Conservation (phyloP, 2,113 vertebrate genomes). For the Cricetomys ansorgei region DNA sequence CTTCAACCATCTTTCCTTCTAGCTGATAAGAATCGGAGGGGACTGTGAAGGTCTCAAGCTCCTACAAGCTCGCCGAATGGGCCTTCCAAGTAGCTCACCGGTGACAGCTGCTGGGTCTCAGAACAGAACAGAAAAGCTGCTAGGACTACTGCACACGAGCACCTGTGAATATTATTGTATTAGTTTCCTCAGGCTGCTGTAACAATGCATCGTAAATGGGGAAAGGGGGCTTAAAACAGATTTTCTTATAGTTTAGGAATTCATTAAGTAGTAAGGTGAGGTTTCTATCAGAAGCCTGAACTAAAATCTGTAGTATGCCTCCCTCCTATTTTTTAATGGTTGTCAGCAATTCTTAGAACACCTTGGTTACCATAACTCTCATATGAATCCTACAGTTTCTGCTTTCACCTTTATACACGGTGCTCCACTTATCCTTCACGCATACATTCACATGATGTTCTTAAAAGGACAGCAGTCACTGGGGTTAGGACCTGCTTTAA, state of each 20-base stretch:
- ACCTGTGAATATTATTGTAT: not conserved
- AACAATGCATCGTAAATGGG: not conserved
- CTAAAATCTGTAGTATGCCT: not conserved
- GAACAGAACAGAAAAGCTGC: constrained; percentile 16
- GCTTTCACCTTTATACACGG: not conserved
- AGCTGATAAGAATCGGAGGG: constrained; percentile 21
- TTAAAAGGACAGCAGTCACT: not conserved
- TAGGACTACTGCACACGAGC: not conserved
- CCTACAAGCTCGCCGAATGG: not conserved
- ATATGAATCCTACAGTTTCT: not conserved
- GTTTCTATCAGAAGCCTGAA: not conserved
- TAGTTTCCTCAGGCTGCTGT: not conserved
- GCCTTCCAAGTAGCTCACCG: not conserved
- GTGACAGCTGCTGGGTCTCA: constrained; percentile 16
- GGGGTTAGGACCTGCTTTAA: not conserved
- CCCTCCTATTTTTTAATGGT: not conserved
- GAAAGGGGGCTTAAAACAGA: not conserved
- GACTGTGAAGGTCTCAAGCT: not conserved
- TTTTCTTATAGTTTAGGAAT: not conserved
- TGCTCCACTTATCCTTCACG: not conserved
- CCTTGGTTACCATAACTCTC: not conserved
- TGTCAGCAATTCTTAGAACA: not conserved
- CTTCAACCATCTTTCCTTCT: constrained; percentile 94
- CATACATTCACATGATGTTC: not conserved
- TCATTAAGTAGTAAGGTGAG: not conserved